Percentiles rank a stretch among this genome's conserved stretches.
Evolutionary conservation across 2,888 invertebrate genomes (phyloP).

Genomic region (Acleris emargana): DNA sequence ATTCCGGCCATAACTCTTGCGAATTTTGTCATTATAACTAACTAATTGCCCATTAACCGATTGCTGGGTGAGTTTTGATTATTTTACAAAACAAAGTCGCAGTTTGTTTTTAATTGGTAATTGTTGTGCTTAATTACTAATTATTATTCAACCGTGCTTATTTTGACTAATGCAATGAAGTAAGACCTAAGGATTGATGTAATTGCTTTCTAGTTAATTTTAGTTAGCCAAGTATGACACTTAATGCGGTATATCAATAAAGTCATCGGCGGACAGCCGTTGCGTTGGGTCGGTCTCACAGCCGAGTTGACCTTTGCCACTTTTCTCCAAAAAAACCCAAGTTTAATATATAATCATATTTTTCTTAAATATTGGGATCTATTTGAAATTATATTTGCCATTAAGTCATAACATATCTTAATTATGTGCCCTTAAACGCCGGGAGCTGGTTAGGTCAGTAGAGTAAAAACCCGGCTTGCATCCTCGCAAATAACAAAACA

Average conservation of each 20-base stretch:
- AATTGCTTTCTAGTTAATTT: too few relatives aligned
- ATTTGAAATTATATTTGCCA: too few relatives aligned
- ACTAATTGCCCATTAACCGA: conserved; percentile 47
- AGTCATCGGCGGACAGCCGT: conserved; percentile 1
- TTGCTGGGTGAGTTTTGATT: conserved; percentile 33
- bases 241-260: conserved; percentile 1
- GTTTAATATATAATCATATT: not conserved
- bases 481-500: conserved; percentile 2
- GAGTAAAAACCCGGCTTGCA: conserved; percentile 7
- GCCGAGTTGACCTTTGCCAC: conserved; percentile 9
- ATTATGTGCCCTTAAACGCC: not conserved
- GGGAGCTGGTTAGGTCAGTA: conserved; percentile 6
- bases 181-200: too few relatives aligned
- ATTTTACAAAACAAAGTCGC: not conserved
- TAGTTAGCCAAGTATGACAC: not conserved
- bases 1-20: conserved; percentile 46
- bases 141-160: too few relatives aligned
- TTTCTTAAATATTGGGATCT: too few relatives aligned
- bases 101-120: too few relatives aligned
- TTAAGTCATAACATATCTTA: too few relatives aligned
- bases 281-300: not conserved
- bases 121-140: too few relatives aligned
- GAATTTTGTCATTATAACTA: conserved; percentile 50
- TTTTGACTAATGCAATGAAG: too few relatives aligned
- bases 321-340: not conserved